Percentiles rank a stretch among this genome's conserved stretches.
These are phyloP conservation scores for Aphodius sticticus DNA, from an alignment of 2,888 invertebrate species.

Conservation along the genomic window DNA sequence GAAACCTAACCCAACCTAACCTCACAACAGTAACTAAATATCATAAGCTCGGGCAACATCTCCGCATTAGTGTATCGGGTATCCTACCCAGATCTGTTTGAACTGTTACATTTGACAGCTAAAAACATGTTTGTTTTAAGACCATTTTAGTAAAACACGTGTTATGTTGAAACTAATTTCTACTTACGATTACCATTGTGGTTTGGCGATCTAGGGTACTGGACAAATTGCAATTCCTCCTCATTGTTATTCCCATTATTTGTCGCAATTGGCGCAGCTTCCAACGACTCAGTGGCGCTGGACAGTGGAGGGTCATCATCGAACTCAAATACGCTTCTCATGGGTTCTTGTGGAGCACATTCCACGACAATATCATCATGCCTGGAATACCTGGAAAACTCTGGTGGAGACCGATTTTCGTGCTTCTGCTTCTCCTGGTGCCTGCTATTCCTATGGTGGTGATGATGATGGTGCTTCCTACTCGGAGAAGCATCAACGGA, in stretches of 20 bases:
- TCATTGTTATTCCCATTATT: conserved; percentile 54
- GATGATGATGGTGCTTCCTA: conserved; percentile 60
- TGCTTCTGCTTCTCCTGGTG: conserved; percentile 29
- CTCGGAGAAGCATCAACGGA: conserved; percentile 45
- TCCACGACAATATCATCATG: conserved; percentile 40
- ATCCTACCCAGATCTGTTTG: too few relatives aligned
- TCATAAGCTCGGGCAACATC: too few relatives aligned
- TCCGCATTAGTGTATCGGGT: too few relatives aligned
- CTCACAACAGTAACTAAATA: too few relatives aligned
- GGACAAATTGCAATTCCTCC: conserved; percentile 67
- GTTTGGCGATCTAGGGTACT: conserved; percentile 60
- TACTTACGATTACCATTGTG: conserved; percentile 47
- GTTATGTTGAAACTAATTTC: background rate
- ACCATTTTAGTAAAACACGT: too few relatives aligned
- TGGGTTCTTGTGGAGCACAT: conserved; percentile 39
- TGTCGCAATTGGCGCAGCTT: conserved; percentile 37
- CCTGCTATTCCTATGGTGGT: conserved; percentile 58
- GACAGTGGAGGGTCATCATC: conserved; percentile 61
- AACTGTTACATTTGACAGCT: too few relatives aligned
- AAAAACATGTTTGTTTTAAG: too few relatives aligned
- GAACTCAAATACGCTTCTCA: conserved; percentile 62
- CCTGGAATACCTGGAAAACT: conserved; percentile 31
- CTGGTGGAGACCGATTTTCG: conserved; percentile 21
- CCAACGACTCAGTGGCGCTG: conserved; percentile 31
- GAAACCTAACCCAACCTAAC: background rate